phyloP scores from a whole-genome alignment of 2,113 vertebrate species.

The Carlito syrichta region DNA sequence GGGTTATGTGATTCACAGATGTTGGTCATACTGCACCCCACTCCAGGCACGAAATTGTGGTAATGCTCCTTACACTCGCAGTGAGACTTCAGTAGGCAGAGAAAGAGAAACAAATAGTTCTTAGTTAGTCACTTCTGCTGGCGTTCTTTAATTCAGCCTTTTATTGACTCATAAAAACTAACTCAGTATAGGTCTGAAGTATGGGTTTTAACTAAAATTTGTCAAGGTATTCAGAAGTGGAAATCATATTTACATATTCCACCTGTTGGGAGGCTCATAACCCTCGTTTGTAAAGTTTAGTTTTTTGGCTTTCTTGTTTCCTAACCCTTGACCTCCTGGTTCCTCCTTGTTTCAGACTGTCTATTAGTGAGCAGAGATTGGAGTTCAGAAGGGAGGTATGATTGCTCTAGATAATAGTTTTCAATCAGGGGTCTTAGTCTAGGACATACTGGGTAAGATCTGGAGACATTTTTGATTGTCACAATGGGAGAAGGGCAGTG shows the following conservation, averaged over 20 bases:
- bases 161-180: background rate
- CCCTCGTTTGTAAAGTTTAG: background rate
- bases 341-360: background rate
- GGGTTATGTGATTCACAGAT: constrained; percentile 85
- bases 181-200: background rate
- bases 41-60: constrained; percentile 75
- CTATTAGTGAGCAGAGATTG: background rate
- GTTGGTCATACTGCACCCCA: constrained; percentile 85
- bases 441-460: background rate
- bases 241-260: background rate
- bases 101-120: background rate
- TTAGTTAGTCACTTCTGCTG: background rate
- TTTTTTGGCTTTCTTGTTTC: background rate
- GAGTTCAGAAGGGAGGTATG: background rate
- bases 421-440: background rate
- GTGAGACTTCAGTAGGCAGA: constrained; percentile 84
- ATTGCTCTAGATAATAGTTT: background rate
- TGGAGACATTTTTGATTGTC: background rate
- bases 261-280: background rate
- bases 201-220: background rate
- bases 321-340: background rate
- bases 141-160: background rate
- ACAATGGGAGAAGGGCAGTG: fast-evolving
- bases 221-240: background rate
- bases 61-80: constrained; percentile 92